phyloP scores from a whole-genome alignment of 2,113 vertebrate genomes.

The Neodontobutis hainanensis region DNA sequence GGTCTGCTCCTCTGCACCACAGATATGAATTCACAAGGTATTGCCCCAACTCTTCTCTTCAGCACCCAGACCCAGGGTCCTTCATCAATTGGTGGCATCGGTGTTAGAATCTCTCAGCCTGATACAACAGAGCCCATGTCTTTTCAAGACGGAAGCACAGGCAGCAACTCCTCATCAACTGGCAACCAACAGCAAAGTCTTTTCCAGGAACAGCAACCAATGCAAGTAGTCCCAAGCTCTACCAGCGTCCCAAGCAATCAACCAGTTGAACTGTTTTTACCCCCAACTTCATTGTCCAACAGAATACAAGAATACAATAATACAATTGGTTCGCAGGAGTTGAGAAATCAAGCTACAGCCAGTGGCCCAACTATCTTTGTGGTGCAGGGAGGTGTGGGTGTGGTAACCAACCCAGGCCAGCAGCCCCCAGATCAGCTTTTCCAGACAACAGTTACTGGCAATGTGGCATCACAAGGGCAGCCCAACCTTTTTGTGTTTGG shows the following conservation, averaged over 20 bases:
- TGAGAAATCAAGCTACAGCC: conserved; percentile 80
- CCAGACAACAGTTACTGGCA: conserved; percentile 84
- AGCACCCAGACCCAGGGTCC: conserved; percentile 74
- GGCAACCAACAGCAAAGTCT: conserved; percentile 85
- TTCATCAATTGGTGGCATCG: conserved; percentile 69
- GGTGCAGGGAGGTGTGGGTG: conserved; percentile 84
- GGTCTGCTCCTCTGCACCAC: conserved; percentile 89
- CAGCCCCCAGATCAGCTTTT: conserved; percentile 84
- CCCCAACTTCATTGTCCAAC: conserved; percentile 89
- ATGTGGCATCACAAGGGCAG: conserved; percentile 86
- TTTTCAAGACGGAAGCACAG: conserved; percentile 90
- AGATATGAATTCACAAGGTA: conserved; percentile 86
- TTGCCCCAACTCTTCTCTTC: conserved; percentile 82
- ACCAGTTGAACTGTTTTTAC: conserved; percentile 89
- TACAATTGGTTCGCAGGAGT: conserved; percentile 87
- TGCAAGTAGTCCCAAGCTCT: conserved; percentile 89
- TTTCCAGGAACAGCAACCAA: conserved; percentile 93
- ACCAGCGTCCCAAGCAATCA: conserved; percentile 81
- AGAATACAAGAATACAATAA: conserved; percentile 74
- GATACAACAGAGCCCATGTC: conserved; percentile 92
- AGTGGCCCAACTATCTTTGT: conserved; percentile 84
- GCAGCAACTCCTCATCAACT: conserved; percentile 71
- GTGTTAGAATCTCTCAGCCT: conserved; percentile 80
- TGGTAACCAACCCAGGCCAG: conserved; percentile 84
- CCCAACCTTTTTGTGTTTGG: conserved; percentile 95